Percentiles rank a stretch among this genome's conserved stretches.
Evolutionary conservation across 2,888 invertebrate species (phyloP).

Genomic region (Cryptocephalus primarius): DNA sequence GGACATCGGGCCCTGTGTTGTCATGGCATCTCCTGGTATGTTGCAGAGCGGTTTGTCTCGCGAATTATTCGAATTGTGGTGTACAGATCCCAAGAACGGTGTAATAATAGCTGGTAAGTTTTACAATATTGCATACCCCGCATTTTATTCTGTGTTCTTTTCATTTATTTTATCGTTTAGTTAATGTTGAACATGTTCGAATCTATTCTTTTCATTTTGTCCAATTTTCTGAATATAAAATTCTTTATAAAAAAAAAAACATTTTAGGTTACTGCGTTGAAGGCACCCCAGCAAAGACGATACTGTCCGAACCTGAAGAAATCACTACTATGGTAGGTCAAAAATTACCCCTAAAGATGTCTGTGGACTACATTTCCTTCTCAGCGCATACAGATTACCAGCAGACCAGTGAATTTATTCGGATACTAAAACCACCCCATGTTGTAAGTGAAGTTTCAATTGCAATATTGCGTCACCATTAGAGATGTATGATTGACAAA

Average conservation of each 20-base stretch:
- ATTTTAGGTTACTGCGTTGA: constrained; percentile 71
- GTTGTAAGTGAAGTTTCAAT: constrained; percentile 45
- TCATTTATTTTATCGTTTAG: neutral
- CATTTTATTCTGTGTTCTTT: neutral
- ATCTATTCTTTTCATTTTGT: neutral
- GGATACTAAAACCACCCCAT: constrained; percentile 88
- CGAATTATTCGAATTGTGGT: constrained; percentile 98
- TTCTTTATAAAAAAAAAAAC: neutral
- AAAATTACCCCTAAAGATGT: constrained; percentile 91
- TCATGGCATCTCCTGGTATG: constrained; percentile 99
- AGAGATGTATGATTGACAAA: too few species aligned
- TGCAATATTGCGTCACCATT: too few species aligned
- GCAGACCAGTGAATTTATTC: constrained; percentile 95
- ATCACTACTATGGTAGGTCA: constrained; percentile 92
- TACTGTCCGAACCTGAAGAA: constrained; percentile 96
- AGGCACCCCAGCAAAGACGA: constrained; percentile 83
- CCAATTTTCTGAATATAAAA: too few species aligned
- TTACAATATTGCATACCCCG: neutral
- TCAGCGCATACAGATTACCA: constrained; percentile 98
- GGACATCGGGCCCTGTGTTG: constrained; percentile 98
- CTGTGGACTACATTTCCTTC: constrained; percentile 98
- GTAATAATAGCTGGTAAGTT: constrained; percentile 84
- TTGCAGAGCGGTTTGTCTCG: constrained; percentile 97
- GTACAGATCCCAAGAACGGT: constrained; percentile 95
- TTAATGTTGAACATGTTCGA: neutral